These are phyloP conservation scores for Tetanocera ferruginea DNA, from an alignment of 2,888 invertebrate genomes.

Conservation along the genomic window DNA sequence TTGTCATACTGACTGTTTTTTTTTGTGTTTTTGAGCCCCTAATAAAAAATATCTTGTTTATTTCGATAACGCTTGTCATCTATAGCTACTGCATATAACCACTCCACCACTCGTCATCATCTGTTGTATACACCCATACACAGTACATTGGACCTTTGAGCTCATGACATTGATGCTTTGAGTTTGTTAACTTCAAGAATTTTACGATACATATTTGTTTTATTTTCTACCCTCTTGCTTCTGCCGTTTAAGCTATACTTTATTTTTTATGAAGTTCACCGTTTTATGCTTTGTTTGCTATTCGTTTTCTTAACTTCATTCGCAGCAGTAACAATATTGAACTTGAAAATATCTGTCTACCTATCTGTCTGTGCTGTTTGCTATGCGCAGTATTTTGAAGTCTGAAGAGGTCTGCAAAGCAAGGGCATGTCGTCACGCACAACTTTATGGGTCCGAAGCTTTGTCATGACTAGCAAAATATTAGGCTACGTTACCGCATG, in stretches of 20 bases:
- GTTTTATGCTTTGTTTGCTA: background rate
- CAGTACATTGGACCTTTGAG: conserved; percentile 8
- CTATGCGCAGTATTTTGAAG: background rate
- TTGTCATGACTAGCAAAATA: no score
- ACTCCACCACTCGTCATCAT: background rate
- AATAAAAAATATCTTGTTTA: conserved; percentile 2
- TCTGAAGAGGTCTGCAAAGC: background rate
- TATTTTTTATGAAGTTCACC: background rate
- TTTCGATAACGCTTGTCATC: conserved; percentile 25
- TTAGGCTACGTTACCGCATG: background rate
- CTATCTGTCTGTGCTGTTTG: background rate
- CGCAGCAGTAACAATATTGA: conserved; percentile 6
- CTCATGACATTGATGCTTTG: conserved; percentile 42
- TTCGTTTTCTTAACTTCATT: background rate
- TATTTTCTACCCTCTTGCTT: background rate
- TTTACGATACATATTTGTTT: conserved; percentile 46
- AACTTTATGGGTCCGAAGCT: no score
- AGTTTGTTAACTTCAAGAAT: conserved; percentile 45
- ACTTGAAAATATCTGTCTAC: conserved; percentile 25
- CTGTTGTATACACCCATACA: background rate
- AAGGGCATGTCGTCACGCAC: background rate
- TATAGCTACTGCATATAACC: background rate
- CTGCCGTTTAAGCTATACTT: background rate
- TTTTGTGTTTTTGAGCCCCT: conserved; percentile 28
- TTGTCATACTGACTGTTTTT: conserved; percentile 36